Evolutionary conservation across 2,888 invertebrate species (phyloP).

Genomic region (Tenthredo mesomela): DNA sequence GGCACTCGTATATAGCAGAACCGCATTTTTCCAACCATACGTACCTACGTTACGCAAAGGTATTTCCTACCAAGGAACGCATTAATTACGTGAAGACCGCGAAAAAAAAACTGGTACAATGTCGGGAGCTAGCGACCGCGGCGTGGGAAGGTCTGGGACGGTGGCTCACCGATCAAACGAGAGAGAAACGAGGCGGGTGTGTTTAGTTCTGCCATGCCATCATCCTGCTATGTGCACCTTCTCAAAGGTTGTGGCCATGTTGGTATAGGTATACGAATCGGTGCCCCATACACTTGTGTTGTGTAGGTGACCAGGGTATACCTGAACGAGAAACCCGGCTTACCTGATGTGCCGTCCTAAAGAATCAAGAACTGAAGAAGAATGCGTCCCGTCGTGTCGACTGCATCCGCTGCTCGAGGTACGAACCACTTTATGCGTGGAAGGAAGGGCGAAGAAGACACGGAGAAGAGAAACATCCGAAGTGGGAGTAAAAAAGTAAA

Average conservation of each 20-base stretch:
- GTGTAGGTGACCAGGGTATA: constrained; percentile 18
- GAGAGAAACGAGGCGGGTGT: constrained; percentile 18
- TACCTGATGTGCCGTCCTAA: constrained; percentile 41
- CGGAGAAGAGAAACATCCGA: neutral
- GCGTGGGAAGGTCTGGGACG: constrained; percentile 46
- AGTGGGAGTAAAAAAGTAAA: neutral
- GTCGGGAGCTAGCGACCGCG: constrained; percentile 24
- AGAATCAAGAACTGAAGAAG: constrained; percentile 27
- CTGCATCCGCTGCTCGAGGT: constrained; percentile 41
- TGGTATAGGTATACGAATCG: neutral
- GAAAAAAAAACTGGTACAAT: constrained; percentile 36
- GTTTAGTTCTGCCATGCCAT: neutral
- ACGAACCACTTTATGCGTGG: neutral
- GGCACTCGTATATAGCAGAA: neutral
- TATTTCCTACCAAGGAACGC: constrained; percentile 44
- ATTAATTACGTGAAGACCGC: constrained; percentile 40
- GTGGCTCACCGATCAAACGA: constrained; percentile 20
- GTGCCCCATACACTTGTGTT: neutral
- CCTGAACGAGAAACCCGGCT: constrained; percentile 18
- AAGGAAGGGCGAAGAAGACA: constrained; percentile 23
- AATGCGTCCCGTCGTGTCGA: constrained; percentile 38
- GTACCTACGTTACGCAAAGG: constrained; percentile 45
- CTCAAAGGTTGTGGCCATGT: neutral
- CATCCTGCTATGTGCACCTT: neutral
- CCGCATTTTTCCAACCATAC: neutral